Base-by-base conservation (phyloP, 1,140 invertebrate species). In the Leptopilina clavipes region DNA sequence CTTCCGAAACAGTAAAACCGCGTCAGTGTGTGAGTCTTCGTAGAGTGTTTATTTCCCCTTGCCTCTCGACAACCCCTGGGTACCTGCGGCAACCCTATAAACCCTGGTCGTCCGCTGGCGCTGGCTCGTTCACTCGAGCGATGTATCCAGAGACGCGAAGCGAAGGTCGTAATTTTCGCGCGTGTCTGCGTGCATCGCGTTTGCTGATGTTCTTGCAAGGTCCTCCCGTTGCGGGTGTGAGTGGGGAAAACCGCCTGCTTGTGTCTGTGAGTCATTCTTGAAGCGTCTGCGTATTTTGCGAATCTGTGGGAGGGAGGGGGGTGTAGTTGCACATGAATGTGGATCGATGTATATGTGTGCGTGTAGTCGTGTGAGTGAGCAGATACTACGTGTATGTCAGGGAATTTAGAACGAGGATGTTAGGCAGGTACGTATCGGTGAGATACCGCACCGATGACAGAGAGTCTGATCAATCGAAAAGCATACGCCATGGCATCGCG, bases 1-100 rank as follows among this genome's bases (percentile, higher is more conserved):
- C 84, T 88, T 88, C 86, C 84, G 86, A 88, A 87, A 88, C 85
- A 86, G 86, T 88, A 87, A 87, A 87, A 88, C 83, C 83, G 76
- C 78, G 80, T 81, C 76, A 78, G 79, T 85, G 82, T 85, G 84
- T 86, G 82, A 81, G 79, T 84, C 78, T 79, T 72, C 78, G 79
- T 82, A 83, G 45, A 54, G 71, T 43, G 31, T 73, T 14, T 40
- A 48, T 9, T 56, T 40, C 18, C 18, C 18, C 75, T 9, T 2
- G n/a, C 43, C 48, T 25, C 76, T 79, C 81, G 83, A 81, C 6
- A 25, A 3, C 22, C 52, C 11, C 59, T 1, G 59, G 59, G 59
- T 65, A 65, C 22, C 59, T 65, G 59, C 25, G 59, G 59, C 59
- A 65, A 65, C 59, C 59, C 59, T 31, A 65, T 85, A 87, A 88